Conservation (phyloP, 2,888 invertebrate species). For the Chrysotoxum bicinctum region DNA sequence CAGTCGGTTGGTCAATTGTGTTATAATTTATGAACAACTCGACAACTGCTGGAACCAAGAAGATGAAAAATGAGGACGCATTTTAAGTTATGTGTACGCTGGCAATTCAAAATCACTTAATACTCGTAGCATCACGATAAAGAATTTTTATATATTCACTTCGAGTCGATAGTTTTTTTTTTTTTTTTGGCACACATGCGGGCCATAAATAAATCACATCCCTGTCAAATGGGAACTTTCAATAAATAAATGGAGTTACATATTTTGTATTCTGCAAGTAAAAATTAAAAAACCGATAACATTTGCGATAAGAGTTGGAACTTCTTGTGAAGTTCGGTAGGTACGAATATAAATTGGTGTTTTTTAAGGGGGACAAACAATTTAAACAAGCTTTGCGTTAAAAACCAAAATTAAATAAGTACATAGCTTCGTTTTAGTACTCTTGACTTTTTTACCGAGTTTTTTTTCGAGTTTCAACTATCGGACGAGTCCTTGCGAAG, state of each 20-base stretch:
- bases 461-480: no score
- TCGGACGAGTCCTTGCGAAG: no score
- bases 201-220: constrained; percentile 58
- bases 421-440: no score
- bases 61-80: constrained; percentile 63
- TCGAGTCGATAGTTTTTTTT: constrained; percentile 40
- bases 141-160: constrained; percentile 66
- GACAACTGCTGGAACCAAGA: constrained; percentile 24
- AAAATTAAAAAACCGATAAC: constrained; percentile 41
- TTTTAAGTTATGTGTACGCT: constrained; percentile 47
- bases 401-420: no score
- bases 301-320: constrained; percentile 47
- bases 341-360: no score
- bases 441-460: no score
- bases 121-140: constrained; percentile 49
- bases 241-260: constrained; percentile 36
- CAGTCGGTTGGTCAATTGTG: constrained; percentile 64
- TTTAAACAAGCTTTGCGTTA: no score
- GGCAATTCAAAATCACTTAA: constrained; percentile 68
- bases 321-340: no score
- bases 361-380: no score
- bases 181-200: constrained; percentile 42
- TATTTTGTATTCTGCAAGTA: constrained; percentile 44
- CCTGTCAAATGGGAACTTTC: constrained; percentile 23
- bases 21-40: constrained; percentile 62